Conservation (phyloP, 2,888 invertebrate species). For the Caenorhabditis sinica region DNA sequence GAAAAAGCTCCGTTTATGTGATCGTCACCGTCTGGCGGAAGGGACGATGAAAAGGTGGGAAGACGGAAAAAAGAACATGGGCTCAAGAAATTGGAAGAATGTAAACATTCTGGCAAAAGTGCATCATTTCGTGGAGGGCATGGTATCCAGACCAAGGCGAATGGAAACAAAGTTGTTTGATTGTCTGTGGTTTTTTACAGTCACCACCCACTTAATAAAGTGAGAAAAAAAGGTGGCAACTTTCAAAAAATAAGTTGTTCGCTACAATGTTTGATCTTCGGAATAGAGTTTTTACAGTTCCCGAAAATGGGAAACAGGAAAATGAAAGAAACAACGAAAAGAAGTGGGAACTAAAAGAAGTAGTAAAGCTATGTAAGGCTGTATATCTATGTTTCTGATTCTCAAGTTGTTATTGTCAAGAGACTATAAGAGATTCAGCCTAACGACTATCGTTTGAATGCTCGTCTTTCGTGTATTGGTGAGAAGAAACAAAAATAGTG, state of each 20-base stretch:
- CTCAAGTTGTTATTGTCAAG: constrained; percentile 11
- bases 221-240: constrained; percentile 26
- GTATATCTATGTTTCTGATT: constrained; percentile 9
- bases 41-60: constrained; percentile 16
- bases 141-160: constrained; percentile 38
- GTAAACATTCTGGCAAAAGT: constrained; percentile 55
- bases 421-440: not conserved
- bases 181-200: constrained; percentile 21
- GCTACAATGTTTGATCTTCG: constrained; percentile 56
- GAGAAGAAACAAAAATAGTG: not conserved
- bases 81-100: constrained; percentile 52
- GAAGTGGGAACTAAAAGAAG: not conserved
- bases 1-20: constrained; percentile 7
- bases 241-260: constrained; percentile 34
- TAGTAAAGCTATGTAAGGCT: not conserved
- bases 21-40: constrained; percentile 13
- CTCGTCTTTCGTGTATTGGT: not conserved
- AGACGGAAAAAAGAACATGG: not conserved
- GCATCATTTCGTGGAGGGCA: constrained; percentile 22
- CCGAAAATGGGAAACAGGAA: not conserved
- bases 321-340: not conserved
- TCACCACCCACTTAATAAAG: constrained; percentile 4
- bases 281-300: constrained; percentile 18
- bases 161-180: constrained; percentile 48
- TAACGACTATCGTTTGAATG: not conserved